Base-by-base conservation (phyloP, 2,888 invertebrate species). In the Lasioglossum morio region DNA sequence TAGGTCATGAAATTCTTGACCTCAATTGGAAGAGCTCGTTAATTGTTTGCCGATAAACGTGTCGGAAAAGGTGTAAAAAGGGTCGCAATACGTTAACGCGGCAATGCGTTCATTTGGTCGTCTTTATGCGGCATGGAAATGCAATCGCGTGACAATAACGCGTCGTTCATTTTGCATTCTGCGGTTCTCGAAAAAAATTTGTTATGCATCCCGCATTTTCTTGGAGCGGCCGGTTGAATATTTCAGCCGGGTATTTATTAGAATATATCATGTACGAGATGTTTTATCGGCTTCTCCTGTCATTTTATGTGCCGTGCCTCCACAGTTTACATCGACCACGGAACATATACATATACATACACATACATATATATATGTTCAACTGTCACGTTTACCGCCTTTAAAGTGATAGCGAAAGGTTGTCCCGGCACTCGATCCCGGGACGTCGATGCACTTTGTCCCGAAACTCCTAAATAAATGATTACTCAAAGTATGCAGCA, bases 381-480 rank as follows among this genome's bases (percentile, higher is more conserved):
- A 73, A 78, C 78, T 57, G 82, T 63, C 73, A 79, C 81, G 77
- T 84, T 86, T 81, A 76, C 81, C 78, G 37, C 69, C 75, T 81
- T 77, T 82, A 73, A 87, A 84, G 79, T 53, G 82, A 84, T 82
- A 84, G 76, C 80, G 53, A 79, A 81, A 76, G 73, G 75, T 77
- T 82, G 72, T 60, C 43, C 4, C 69, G 34, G 34, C 34, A 37
- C 63, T 30, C 46, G 79, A 53, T 72, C 60, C 60, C 48, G 53
- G 37, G 34, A 63, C 37, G 57, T 77, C 70, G 79, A 84, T 85
- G 84, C 87, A 89, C 87, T 88, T 90, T 84, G 84, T 85, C 77
- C 77, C 43, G 34, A 72, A 77, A 82, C 69, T 73, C 40, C 16
- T 88, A 74, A 88, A 90, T 90, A 90, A 90, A 87, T 88, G 69